Conservation (phyloP, 2,797 vertebrate genomes). For the Saxicola maurus region DNA sequence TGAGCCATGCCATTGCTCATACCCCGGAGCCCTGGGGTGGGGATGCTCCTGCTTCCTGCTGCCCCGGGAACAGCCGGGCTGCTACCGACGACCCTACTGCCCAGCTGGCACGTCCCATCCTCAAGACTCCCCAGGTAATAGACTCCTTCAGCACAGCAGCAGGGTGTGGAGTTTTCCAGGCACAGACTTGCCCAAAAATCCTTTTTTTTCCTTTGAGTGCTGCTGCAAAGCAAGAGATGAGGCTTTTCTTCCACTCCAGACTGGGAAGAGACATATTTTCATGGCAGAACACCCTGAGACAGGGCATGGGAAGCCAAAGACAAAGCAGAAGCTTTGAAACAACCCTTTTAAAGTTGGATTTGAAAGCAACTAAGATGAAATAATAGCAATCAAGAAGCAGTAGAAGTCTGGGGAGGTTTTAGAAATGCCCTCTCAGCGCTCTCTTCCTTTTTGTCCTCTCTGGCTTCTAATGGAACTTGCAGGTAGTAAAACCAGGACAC, state of each 20-base stretch:
- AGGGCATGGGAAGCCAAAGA: background rate
- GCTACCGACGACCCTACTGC: background rate
- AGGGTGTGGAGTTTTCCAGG: background rate
- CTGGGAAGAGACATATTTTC: background rate
- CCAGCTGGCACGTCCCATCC: background rate
- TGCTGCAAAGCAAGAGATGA: background rate
- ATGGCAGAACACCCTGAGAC: background rate
- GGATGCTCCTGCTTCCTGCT: slow-evolving; percentile 27
- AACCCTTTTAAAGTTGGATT: background rate
- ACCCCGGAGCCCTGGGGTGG: background rate
- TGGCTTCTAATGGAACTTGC: background rate
- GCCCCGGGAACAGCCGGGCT: accelerated
- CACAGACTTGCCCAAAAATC: background rate
- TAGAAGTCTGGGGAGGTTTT: background rate
- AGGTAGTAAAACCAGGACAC: background rate
- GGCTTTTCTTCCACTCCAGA: background rate
- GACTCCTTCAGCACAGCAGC: accelerated
- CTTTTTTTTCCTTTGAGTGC: background rate
- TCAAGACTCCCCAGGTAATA: background rate
- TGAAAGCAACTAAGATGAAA: background rate
- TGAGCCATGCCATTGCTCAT: slow-evolving; percentile 44
- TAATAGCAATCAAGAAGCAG: background rate
- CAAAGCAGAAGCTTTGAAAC: background rate
- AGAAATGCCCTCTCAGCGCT: accelerated
- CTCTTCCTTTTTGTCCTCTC: background rate